These are phyloP conservation scores for Brachionus calyciflorus DNA, from an alignment of 1,140 invertebrate species.

Conservation along the genomic window DNA sequence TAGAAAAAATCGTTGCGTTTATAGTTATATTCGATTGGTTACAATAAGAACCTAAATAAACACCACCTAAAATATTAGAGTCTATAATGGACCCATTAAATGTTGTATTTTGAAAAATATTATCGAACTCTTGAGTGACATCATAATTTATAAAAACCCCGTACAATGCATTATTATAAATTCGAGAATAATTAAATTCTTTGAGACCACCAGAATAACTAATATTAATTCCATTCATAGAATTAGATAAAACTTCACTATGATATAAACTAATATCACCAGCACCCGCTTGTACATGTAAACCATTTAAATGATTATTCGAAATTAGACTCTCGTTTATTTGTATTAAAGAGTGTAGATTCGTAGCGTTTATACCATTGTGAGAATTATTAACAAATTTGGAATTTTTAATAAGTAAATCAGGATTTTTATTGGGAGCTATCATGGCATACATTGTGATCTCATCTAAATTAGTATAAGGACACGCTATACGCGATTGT, in stretches of 20 bases:
- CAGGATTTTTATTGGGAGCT: constrained; percentile 7
- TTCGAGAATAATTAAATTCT: constrained; percentile 22
- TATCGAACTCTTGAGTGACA: constrained; percentile 38
- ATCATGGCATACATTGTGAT: constrained; percentile 46
- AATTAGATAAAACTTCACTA: constrained; percentile 77
- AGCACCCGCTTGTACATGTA: constrained; percentile 40
- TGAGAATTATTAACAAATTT: constrained; percentile 34
- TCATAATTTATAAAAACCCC: constrained; percentile 17
- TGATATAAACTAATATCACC: constrained; percentile 64
- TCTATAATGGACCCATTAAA: constrained; percentile 53
- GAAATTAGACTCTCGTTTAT: constrained; percentile 26
- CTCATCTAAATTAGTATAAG: constrained; percentile 18
- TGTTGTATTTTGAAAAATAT: constrained; percentile 51
- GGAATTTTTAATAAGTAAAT: not conserved
- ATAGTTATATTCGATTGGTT: constrained; percentile 43
- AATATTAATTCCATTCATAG: constrained; percentile 65
- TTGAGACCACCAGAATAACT: constrained; percentile 53
- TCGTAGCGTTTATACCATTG: constrained; percentile 37
- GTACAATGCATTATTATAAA: constrained; percentile 35
- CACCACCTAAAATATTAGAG: constrained; percentile 53
- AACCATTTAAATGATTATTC: constrained; percentile 22
- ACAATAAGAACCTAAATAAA: not conserved
- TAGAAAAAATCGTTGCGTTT: not conserved
- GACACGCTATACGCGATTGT: constrained; percentile 28
- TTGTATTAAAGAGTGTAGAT: constrained; percentile 22